A percentile compares a stretch with the other conserved stretches of the same genome.
phyloP scores from a whole-genome alignment of 2,113 vertebrate genomes.

The Lathamus discolor region DNA sequence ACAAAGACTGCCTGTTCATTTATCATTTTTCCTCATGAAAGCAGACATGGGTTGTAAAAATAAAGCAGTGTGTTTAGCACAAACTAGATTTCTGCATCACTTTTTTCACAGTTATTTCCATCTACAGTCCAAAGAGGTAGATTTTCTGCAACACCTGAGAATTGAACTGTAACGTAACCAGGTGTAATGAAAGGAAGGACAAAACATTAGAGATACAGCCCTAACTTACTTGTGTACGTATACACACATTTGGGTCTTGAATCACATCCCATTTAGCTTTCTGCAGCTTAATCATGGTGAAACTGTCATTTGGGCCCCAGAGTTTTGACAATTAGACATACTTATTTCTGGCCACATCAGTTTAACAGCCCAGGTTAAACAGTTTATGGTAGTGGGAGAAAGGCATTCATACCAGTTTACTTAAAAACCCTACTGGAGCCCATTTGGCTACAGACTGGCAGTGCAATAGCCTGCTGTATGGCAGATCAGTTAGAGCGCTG shows the following conservation, averaged over 20 bases:
- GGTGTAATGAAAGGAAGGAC: slow-evolving; percentile 74
- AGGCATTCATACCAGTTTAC: slow-evolving; percentile 29
- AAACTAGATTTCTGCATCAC: slow-evolving; percentile 84
- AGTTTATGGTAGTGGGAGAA: slow-evolving; percentile 42
- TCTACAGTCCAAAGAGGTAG: slow-evolving; percentile 93
- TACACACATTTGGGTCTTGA: slow-evolving; percentile 17
- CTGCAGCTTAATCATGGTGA: slow-evolving; percentile 39
- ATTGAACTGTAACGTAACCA: slow-evolving; percentile 82
- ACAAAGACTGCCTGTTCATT: slow-evolving; percentile 83
- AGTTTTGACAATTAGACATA: neutral
- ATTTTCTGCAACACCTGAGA: slow-evolving; percentile 94
- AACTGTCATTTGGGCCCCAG: slow-evolving; percentile 34
- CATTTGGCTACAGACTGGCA: slow-evolving; percentile 49
- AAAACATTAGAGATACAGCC: slow-evolving; percentile 50
- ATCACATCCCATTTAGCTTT: neutral
- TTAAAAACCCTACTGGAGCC: slow-evolving; percentile 24
- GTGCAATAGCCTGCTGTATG: slow-evolving; percentile 38
- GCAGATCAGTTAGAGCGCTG: slow-evolving; percentile 24
- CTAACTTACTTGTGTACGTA: slow-evolving; percentile 33
- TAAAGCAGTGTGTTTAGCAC: slow-evolving; percentile 85
- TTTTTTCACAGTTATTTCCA: slow-evolving; percentile 90
- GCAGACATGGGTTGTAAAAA: slow-evolving; percentile 83
- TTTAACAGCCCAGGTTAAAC: neutral
- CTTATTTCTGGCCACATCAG: slow-evolving; percentile 36
- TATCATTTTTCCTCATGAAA: slow-evolving; percentile 82